Base-by-base conservation (phyloP, 2,888 invertebrate genomes). In the Epirrita christyi region DNA sequence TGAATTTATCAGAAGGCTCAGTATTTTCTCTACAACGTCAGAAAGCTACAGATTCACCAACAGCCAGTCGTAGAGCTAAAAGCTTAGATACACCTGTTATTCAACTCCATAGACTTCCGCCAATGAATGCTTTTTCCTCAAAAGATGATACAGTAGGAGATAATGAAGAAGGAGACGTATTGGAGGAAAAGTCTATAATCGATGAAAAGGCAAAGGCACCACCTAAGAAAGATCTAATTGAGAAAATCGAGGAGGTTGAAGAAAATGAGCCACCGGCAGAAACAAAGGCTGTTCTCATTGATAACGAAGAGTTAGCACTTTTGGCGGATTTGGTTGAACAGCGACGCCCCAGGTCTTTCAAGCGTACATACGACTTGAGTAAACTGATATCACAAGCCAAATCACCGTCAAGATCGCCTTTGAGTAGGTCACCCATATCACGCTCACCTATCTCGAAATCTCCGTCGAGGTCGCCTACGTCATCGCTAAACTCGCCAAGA, bases 101-200 rank as follows among this genome's bases (percentile, higher is more conserved):
- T 73, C 95, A 96, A 14, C 85, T 97, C 29, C 96, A 95, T 80
- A 93, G 95, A 72, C 83, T 97, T 40, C 97, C 97, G 11, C 95
- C 96, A 6, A 94, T 96, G 82, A 96, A 97, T 83, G 96, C 97
- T 0, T 97, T 97, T 80, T 97, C 97, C 1, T 96, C 97, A 21
- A 97, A 97, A 85, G 97, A 97, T 78, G 97, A 97, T 77, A 97
- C 97, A 0, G 95, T 97, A 0, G 97, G 95, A 68, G 94, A 95
- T 70, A 96, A 96, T 65, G 95, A 95, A 77, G 94, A 94, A 80
- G 93, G 93, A 0, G 93, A 93, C 70, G 90, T 94, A 62, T 81
- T 94, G 1, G 94, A 94, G 78, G 94, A 94, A 60, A 94, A 94
- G 72, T 83, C 93, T 0, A 75, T 94, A n/a, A 73, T 88, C 13